Percentiles rank a stretch among this genome's conserved stretches.
phyloP scores from a whole-genome alignment of 2,113 vertebrate genomes.

The Prionailurus viverrinus region DNA sequence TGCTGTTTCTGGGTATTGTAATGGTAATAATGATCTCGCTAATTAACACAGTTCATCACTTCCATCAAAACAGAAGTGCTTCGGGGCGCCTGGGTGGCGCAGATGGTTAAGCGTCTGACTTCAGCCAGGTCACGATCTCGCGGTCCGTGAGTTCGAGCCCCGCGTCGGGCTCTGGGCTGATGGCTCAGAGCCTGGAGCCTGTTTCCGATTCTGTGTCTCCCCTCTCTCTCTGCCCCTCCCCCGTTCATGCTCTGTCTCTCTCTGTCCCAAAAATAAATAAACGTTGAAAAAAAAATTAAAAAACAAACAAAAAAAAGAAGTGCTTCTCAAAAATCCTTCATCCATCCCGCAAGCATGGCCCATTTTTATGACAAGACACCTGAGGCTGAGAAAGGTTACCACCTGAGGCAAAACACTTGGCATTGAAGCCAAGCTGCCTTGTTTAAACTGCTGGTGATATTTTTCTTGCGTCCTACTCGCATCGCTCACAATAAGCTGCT shows the following conservation, averaged over 20 bases:
- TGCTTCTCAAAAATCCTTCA: not conserved
- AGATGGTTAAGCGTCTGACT: no score
- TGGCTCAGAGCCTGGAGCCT: no score
- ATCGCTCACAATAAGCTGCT: not conserved
- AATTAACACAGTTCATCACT: not conserved
- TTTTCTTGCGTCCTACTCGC: not conserved
- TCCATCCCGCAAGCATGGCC: not conserved
- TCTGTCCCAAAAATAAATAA: no score
- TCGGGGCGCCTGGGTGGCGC: not conserved
- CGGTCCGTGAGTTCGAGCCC: no score
- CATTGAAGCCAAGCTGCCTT: not conserved
- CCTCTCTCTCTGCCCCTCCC: no score
- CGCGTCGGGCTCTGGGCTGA: no score
- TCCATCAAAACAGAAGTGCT: not conserved
- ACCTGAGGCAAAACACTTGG: not conserved
- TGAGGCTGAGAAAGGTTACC: not conserved
- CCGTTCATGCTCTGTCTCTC: no score
- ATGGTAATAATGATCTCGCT: not conserved
- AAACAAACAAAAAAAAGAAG: not conserved
- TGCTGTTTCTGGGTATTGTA: not conserved
- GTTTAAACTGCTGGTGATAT: not conserved
- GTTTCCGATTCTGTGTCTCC: no score
- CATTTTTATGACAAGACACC: constrained; percentile 25
- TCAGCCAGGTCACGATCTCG: no score
- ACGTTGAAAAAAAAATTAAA: no score